Percentiles rank a stretch among this genome's conserved stretches.
Evolutionary conservation across 2,113 vertebrate species (phyloP).

Genomic region (Pseudopipra pipra): DNA sequence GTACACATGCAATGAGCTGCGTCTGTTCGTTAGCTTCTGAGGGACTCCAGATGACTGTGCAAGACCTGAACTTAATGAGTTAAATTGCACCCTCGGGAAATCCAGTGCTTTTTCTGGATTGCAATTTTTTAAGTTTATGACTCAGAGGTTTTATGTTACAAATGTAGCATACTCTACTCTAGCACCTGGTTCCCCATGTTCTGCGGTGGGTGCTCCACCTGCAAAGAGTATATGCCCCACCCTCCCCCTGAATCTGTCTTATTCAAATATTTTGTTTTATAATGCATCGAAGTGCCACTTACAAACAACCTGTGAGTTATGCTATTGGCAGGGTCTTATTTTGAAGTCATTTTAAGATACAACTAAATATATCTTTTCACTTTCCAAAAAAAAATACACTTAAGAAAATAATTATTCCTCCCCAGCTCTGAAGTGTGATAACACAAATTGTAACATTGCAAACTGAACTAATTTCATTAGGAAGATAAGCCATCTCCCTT

Average conservation of each 20-base stretch:
- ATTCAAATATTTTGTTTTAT: neutral
- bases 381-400: neutral
- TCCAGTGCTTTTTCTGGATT: neutral
- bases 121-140: neutral
- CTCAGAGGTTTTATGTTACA: neutral
- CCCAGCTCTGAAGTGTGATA: neutral
- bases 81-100: neutral
- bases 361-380: neutral
- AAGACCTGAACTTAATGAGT: neutral
- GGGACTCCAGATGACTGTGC: neutral
- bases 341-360: neutral
- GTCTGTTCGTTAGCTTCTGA: neutral
- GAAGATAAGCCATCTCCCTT: neutral
- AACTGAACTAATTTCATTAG: neutral
- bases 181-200: rapidly evolving
- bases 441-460: neutral
- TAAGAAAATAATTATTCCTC: neutral
- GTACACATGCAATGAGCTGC: neutral
- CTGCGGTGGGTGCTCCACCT: neutral
- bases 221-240: neutral
- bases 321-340: neutral
- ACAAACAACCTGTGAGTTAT: neutral
- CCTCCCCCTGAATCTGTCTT: neutral
- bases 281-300: neutral
- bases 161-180: rapidly evolving